Percentiles rank a stretch among this genome's conserved stretches.
These are phyloP conservation scores for Deladenus siricidicola DNA, from an alignment of 2,888 invertebrate species.

Conservation along the genomic window DNA sequence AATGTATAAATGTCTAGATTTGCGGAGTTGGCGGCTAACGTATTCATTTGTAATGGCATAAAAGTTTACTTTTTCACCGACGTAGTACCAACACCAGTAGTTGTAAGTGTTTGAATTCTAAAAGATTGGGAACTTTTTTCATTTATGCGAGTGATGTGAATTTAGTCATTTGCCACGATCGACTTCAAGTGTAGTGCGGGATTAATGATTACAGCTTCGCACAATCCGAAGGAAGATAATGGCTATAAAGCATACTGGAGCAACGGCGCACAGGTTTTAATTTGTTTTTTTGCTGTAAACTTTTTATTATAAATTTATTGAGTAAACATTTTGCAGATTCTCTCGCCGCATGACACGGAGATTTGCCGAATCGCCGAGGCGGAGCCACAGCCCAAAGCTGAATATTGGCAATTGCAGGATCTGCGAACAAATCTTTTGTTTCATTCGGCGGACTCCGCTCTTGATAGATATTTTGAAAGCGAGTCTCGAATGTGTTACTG, in stretches of 20 bases:
- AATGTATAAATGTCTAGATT: constrained; percentile 63
- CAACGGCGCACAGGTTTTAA: constrained; percentile 72
- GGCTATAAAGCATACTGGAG: constrained; percentile 92
- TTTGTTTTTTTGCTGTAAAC: too few relatives aligned
- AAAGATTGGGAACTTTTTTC: neutral
- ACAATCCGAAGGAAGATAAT: constrained; percentile 89
- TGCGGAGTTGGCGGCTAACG: constrained; percentile 75
- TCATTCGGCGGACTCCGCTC: constrained; percentile 58
- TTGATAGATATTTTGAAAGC: constrained; percentile 63
- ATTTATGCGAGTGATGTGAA: too few relatives aligned
- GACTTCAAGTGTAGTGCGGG: constrained; percentile 71
- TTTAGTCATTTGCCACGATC: constrained; percentile 69
- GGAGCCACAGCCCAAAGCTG: constrained; percentile 68
- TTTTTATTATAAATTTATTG: too few relatives aligned
- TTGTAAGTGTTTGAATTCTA: constrained; percentile 59
- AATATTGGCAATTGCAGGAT: constrained; percentile 68
- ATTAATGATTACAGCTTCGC: constrained; percentile 88
- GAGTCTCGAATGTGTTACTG: constrained; percentile 34
- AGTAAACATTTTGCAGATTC: constrained; percentile 64
- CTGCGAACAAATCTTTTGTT: constrained; percentile 61
- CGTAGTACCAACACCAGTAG: constrained; percentile 82
- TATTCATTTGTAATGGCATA: constrained; percentile 69
- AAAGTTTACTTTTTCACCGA: constrained; percentile 73
- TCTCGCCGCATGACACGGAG: constrained; percentile 77
- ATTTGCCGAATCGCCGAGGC: constrained; percentile 72